Base-by-base conservation (phyloP, 2,797 vertebrate species). In the Mycteria americana region DNA sequence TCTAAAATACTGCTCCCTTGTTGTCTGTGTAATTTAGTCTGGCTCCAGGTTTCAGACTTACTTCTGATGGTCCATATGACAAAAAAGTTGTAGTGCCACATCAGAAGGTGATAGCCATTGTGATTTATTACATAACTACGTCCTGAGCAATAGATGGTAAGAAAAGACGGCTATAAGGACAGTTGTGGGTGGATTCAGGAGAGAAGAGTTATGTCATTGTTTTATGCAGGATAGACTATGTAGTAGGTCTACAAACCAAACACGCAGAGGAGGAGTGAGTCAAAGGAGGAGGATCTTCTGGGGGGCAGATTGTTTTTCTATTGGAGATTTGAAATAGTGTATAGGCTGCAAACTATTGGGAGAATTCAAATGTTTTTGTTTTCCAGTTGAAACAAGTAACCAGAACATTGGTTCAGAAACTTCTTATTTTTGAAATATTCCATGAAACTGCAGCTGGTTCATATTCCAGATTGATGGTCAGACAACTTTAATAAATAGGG, bases 1-100 rank as follows among this genome's bases (percentile, higher is more conserved):
- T 81, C 51, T 93, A 89, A 95, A 97, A 88, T 88, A 94, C 56
- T 74, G 30, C 63, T 95, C 89, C 86, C 83, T 91, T 8, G 24
- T 76, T 85, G 28, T 68, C 62, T 41, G 19, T 1, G 15, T 91
- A 84, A 89, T 65, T 93, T 56, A 81, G 50, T 37, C 67, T 88
- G 94, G 62, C 88, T 96, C 76, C 74, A 76, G 13, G 39, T 79
- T 88, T 79, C 70, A 74, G 72, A 65, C 68, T 86, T 75, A 57
- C 22, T 88, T 89, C 57, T 81, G 51, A 33, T 89, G 41, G 70
- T 51, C 59, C 11, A 1, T 14, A 18, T 60, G 69, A 85, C 75
- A 90, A 56, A 89, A 83, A 83, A 46, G 48, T 81, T 70, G 59
- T 45, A 70, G 89, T 62, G 77, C 45, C 75, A 51, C 39, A 43